Base-by-base conservation (phyloP, 2,113 vertebrate species). In the Pluvialis apricaria region DNA sequence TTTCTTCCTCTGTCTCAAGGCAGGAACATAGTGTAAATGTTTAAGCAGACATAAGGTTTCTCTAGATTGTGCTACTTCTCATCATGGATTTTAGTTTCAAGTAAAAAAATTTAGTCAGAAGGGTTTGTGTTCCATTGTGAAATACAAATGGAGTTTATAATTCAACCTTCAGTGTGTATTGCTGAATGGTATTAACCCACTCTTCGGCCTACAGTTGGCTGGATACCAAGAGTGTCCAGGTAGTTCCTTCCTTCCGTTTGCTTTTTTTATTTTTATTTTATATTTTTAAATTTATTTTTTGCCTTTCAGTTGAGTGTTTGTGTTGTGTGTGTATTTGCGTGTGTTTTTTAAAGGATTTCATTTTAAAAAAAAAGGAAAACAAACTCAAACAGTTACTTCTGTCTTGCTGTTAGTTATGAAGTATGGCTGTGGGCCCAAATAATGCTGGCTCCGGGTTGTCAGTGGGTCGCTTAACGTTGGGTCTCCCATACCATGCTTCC, bases 401-500 rank as follows among this genome's bases (percentile, higher is more conserved):
- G 99, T 99, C 98, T 99, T 99, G 98, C 99, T 99, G 98, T 99
- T 99, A 98, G 99, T 99, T 96, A 99, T 99, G 98, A 99, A 99
- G 98, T 99, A 99, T 96, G 99, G 99, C 98, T 99, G 99, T 85
- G 99, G 98, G 96, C 99, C 98, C 73, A 99, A 96, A 93, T 99
- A 99, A 78, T 99, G 99, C 96, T 99, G 99, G 91, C 98, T 98
- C 68, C 99, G 98, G 65, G 98, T 98, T 44, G 98, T 97, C 95
- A 99, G 97, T 3, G 99, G 99, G 97, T 99, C 99, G 11, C 99
- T 99, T 91, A 97, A 82, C 29, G 98, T 95, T 0, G 99, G 98
- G 70, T 99, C 99, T 28, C 98, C 98, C 10, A 98, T 98, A 45
- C 99, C 99, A 5, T 99, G 98, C 97, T 99, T 99, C 57, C 97